Evolutionary conservation across 2,888 invertebrate species (phyloP).

Genomic region (Cerastis rubricosa): DNA sequence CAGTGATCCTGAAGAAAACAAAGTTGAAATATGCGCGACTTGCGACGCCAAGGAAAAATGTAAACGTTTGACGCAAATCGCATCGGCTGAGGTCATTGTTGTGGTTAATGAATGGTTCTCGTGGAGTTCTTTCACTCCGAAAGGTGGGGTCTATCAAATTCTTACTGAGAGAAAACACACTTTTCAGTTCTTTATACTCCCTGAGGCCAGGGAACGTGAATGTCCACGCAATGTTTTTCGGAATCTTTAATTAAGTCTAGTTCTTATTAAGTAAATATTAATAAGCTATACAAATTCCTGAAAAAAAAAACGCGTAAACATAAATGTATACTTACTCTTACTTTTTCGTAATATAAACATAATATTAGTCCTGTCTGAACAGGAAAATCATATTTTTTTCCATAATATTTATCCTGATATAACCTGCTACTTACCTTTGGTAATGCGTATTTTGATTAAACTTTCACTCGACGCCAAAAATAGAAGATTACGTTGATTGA

Average conservation of each 20-base stretch:
- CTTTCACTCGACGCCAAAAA: constrained; percentile 40
- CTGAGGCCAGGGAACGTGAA: no score
- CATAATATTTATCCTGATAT: constrained; percentile 24
- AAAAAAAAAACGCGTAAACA: not conserved
- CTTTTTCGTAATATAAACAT: constrained; percentile 30
- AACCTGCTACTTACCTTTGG: constrained; percentile 9
- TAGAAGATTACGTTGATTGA: constrained; percentile 44
- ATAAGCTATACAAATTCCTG: not conserved
- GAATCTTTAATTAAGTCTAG: not conserved
- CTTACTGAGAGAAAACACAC: no score
- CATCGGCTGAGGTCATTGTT: no score
- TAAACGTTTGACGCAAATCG: no score
- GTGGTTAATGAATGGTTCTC: no score
- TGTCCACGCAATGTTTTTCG: no score
- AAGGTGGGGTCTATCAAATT: no score
- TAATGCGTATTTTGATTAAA: constrained; percentile 29
- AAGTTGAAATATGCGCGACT: not conserved
- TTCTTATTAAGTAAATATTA: not conserved
- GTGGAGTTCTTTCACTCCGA: no score
- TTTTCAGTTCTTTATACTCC: no score
- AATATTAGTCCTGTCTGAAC: constrained; percentile 3
- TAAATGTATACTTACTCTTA: constrained; percentile 9
- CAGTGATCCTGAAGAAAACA: not conserved
- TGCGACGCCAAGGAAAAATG: no score
- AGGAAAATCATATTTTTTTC: constrained; percentile 20